Conservation (phyloP, 2,888 invertebrate genomes). For the Cyaniris semiargus region DNA sequence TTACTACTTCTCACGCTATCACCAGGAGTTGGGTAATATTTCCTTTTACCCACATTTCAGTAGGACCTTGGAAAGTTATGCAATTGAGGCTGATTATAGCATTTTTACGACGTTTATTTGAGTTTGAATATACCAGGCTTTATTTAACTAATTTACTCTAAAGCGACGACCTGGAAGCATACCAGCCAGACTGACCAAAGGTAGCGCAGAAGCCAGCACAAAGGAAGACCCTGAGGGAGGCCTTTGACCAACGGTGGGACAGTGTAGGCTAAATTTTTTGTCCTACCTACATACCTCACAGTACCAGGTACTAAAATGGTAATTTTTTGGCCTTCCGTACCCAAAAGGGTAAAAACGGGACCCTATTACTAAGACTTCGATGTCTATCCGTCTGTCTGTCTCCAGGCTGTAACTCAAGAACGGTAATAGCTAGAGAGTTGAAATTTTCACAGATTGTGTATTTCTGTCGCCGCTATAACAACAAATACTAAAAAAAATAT, state of each 20-base stretch:
- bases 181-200: no score
- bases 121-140: no score
- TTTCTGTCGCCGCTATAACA: no score
- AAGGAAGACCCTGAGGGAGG: not conserved
- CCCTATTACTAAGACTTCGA: no score
- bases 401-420: no score
- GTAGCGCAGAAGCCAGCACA: not conserved
- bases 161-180: not conserved
- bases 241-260: no score
- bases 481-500: no score
- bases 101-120: not conserved
- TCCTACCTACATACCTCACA: not conserved
- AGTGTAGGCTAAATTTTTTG: not conserved
- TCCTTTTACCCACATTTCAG: slow-evolving; percentile 15
- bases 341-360: no score
- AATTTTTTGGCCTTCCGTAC: no score
- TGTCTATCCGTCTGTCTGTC: no score
- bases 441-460: no score
- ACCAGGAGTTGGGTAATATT: slow-evolving; percentile 23
- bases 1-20: slow-evolving; percentile 31
- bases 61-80: not conserved
- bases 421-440: no score
- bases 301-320: not conserved
- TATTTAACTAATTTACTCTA: not conserved
- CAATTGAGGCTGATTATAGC: not conserved